These are phyloP conservation scores for Telmatochromis brichardi DNA, from an alignment of 2,113 vertebrate species.

Conservation along the genomic window DNA sequence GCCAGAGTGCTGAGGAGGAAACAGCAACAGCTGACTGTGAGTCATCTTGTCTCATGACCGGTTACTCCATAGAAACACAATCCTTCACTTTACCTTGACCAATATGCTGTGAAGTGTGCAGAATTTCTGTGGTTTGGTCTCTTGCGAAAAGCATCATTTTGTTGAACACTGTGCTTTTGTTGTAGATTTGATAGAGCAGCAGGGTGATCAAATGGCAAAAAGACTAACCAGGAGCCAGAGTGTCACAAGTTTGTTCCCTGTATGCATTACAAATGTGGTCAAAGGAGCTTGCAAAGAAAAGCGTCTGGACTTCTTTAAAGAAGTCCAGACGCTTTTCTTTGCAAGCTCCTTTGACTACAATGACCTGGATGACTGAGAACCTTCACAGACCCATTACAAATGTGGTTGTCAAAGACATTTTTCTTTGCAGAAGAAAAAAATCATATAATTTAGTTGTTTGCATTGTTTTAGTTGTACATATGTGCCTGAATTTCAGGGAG, in stretches of 20 bases:
- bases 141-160: neutral
- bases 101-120: constrained; percentile 36
- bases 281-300: too few relatives aligned
- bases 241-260: neutral
- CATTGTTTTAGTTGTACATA: neutral
- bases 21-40: constrained; percentile 35
- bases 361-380: too few relatives aligned
- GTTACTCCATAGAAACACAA: constrained; percentile 16
- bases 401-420: neutral
- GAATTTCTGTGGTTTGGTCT: neutral
- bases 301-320: too few relatives aligned
- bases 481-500: neutral
- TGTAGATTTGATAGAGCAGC: neutral
- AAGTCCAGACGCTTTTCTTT: too few relatives aligned
- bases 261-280: neutral
- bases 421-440: neutral
- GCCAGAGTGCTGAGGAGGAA: neutral
- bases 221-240: neutral
- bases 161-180: neutral
- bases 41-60: constrained; percentile 41
- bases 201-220: neutral
- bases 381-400: neutral
- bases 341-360: too few relatives aligned
- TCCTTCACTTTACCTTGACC: constrained; percentile 25
- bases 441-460: neutral